Evolutionary conservation across 2,888 invertebrate genomes (phyloP).

Genomic region (Meta bourneti): DNA sequence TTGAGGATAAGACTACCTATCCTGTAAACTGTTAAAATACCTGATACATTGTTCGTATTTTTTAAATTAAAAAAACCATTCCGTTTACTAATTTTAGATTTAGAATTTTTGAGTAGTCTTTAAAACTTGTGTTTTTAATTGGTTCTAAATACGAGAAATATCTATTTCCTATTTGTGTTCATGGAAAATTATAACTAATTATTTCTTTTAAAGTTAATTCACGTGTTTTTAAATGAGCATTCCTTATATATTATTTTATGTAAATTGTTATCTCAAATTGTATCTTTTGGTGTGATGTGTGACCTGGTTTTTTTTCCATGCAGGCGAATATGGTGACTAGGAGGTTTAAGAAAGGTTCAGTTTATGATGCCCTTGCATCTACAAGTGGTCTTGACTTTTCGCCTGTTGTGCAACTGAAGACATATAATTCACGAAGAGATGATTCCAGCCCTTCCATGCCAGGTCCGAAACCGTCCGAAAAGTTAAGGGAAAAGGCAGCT

Average conservation of each 20-base stretch:
- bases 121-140: too few species aligned
- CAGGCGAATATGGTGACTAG: conserved; percentile 77
- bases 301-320: conserved; percentile 14
- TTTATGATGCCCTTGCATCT: conserved; percentile 77
- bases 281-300: too few species aligned
- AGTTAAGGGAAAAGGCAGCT: conserved; percentile 40
- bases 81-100: not conserved
- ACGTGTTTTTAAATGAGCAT: too few species aligned
- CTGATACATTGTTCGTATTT: not conserved
- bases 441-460: conserved; percentile 36
- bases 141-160: too few species aligned
- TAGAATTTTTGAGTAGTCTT: too few species aligned
- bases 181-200: too few species aligned
- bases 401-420: conserved; percentile 75
- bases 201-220: too few species aligned
- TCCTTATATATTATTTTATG: too few species aligned
- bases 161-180: too few species aligned
- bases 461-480: conserved; percentile 44
- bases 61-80: not conserved
- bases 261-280: too few species aligned
- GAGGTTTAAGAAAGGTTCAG: conserved; percentile 77
- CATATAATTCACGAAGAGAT: conserved; percentile 73
- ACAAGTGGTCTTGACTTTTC: conserved; percentile 77
- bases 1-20: too few species aligned
- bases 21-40: too few species aligned